These are phyloP conservation scores for Amazona guildingii DNA, from an alignment of 2,113 vertebrate genomes.

Conservation along the genomic window DNA sequence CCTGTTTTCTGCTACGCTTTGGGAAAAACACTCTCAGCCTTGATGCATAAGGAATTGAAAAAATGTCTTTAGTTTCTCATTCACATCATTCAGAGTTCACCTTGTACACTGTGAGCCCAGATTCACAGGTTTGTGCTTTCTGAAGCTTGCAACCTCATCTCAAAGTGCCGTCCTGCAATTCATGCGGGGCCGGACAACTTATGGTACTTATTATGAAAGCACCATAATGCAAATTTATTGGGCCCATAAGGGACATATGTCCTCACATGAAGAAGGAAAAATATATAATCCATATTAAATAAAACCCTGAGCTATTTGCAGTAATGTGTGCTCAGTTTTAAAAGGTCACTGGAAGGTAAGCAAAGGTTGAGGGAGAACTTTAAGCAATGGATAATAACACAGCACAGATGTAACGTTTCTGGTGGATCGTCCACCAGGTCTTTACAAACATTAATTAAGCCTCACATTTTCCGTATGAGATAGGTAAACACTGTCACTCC, in stretches of 20 bases:
- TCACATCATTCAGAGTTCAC: not conserved
- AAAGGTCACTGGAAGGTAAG: conserved; percentile 18
- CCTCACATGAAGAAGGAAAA: not conserved
- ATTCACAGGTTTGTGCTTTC: not conserved
- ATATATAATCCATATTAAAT: not conserved
- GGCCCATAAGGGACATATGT: not conserved
- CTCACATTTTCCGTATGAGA: conserved; percentile 34
- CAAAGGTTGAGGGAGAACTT: conserved; percentile 8
- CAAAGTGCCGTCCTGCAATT: not conserved
- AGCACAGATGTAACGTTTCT: conserved; percentile 27
- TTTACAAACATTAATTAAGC: conserved; percentile 38
- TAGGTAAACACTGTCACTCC: conserved; percentile 36
- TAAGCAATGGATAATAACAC: not conserved
- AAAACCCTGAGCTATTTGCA: not conserved
- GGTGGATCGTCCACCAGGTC: not conserved
- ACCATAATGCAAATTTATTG: not conserved
- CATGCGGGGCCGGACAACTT: not conserved
- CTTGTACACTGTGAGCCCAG: not conserved
- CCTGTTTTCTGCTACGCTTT: not conserved
- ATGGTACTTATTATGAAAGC: not conserved
- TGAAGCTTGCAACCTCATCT: not conserved
- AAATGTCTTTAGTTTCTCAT: not conserved
- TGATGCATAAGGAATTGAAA: not conserved
- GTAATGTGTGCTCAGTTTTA: not conserved
- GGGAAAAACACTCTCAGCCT: not conserved